Evolutionary conservation across 2,113 vertebrate species (phyloP).

Genomic region (Sylvilagus bachmani): DNA sequence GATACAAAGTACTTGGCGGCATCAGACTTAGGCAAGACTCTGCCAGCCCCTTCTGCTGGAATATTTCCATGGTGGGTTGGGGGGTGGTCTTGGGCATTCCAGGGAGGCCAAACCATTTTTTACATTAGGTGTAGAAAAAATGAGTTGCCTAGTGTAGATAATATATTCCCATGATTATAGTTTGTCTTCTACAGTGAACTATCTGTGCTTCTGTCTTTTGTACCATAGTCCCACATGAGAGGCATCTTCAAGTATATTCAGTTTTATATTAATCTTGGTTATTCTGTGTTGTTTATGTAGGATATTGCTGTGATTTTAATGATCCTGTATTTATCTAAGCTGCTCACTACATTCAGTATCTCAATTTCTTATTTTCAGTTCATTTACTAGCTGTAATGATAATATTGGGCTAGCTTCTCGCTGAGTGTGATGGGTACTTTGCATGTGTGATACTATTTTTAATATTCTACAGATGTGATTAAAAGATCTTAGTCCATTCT

Average conservation of each 20-base stretch:
- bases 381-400: neutral
- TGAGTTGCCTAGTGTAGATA: neutral
- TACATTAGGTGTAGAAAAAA: neutral
- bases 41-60: neutral
- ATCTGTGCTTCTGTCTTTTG: neutral
- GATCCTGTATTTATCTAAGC: slow-evolving; percentile 4
- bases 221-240: neutral
- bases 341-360: neutral
- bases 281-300: neutral
- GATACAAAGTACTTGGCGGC: neutral
- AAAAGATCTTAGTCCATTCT: neutral
- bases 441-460: neutral
- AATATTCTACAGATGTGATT: neutral
- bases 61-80: neutral
- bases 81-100: neutral
- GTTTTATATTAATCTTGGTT: neutral
- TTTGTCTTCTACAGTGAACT: neutral
- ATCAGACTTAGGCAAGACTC: neutral
- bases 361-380: neutral
- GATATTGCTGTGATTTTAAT: slow-evolving; percentile 22
- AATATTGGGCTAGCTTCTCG: neutral
- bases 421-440: neutral
- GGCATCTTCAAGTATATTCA: neutral
- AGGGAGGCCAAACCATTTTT: neutral
- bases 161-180: neutral